Percentiles rank a stretch among this genome's conserved stretches.
These are phyloP conservation scores for Anoplopoma fimbria DNA, from an alignment of 2,113 vertebrate genomes.

Conservation along the genomic window DNA sequence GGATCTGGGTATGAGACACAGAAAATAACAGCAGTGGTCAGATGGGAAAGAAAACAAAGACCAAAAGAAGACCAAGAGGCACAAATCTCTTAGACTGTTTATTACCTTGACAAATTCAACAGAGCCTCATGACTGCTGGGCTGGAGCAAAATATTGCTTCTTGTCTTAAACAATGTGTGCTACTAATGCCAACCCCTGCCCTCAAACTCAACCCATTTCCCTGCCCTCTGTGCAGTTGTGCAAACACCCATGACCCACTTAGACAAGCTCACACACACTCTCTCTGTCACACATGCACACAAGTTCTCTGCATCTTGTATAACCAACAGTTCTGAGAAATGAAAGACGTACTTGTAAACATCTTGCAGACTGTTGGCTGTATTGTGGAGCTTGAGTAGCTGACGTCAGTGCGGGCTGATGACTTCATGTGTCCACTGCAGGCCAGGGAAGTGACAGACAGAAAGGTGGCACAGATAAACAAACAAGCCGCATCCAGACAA, in stretches of 20 bases:
- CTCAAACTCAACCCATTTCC: slow-evolving; percentile 46
- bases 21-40: neutral
- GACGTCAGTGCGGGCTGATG: slow-evolving; percentile 64
- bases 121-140: slow-evolving; percentile 55
- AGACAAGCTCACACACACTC: slow-evolving; percentile 16
- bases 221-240: slow-evolving; percentile 50
- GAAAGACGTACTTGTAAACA: slow-evolving; percentile 60
- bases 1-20: slow-evolving; percentile 27
- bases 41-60: neutral
- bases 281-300: neutral
- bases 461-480: slow-evolving; percentile 52
- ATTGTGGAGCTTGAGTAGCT: slow-evolving; percentile 42
- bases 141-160: slow-evolving; percentile 43
- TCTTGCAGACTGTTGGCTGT: slow-evolving; percentile 51
- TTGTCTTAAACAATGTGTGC: slow-evolving; percentile 66
- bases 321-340: slow-evolving; percentile 51
- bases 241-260: slow-evolving; percentile 76
- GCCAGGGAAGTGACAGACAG: slow-evolving; percentile 35
- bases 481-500: neutral
- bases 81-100: slow-evolving; percentile 36
- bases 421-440: slow-evolving; percentile 56
- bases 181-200: slow-evolving; percentile 36
- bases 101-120: slow-evolving; percentile 60
- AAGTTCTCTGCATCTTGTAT: slow-evolving; percentile 44
- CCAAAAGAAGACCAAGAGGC: neutral